A percentile compares a stretch with the other conserved stretches of the same genome.
Evolutionary conservation across 2,113 vertebrate genomes (phyloP).

Genomic region (Nematolebias whitei): DNA sequence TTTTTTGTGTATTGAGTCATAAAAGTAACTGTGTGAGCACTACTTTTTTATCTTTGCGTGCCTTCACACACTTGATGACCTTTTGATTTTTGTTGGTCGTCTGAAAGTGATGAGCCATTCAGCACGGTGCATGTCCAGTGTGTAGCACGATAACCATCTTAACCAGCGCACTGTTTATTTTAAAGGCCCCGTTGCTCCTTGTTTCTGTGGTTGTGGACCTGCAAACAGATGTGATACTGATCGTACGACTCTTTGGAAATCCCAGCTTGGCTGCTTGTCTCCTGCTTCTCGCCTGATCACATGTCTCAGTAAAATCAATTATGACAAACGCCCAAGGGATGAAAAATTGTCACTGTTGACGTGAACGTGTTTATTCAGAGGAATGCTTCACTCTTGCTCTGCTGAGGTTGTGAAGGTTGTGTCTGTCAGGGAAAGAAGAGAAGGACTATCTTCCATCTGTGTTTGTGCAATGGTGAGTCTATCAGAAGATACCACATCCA

Average conservation of each 20-base stretch:
- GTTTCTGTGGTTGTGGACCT: not conserved
- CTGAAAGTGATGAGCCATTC: not conserved
- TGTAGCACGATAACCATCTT: constrained; percentile 1
- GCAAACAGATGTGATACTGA: not conserved
- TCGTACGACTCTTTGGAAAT: not conserved
- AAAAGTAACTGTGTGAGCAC: not conserved
- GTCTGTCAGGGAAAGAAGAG: not conserved
- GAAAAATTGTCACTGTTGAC: not conserved
- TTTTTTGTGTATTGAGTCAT: constrained; percentile 9
- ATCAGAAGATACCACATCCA: constrained; percentile 13
- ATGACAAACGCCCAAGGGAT: not conserved
- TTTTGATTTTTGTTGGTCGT: not conserved
- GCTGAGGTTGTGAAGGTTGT: not conserved
- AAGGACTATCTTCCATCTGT: not conserved
- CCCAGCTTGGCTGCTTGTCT: not conserved
- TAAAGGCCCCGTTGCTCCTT: not conserved
- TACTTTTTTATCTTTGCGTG: constrained; percentile 44
- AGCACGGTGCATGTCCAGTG: constrained; percentile 2
- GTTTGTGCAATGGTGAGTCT: too few species aligned
- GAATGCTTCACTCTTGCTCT: not conserved
- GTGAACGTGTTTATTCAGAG: not conserved
- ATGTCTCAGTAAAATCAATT: not conserved
- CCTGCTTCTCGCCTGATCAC: constrained; percentile 5
- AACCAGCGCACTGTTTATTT: not conserved
- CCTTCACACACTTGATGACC: not conserved